A percentile compares a stretch with the other conserved stretches of the same genome.
phyloP scores from a whole-genome alignment of 2,888 invertebrate species.

The Chelonus formosanus region DNA sequence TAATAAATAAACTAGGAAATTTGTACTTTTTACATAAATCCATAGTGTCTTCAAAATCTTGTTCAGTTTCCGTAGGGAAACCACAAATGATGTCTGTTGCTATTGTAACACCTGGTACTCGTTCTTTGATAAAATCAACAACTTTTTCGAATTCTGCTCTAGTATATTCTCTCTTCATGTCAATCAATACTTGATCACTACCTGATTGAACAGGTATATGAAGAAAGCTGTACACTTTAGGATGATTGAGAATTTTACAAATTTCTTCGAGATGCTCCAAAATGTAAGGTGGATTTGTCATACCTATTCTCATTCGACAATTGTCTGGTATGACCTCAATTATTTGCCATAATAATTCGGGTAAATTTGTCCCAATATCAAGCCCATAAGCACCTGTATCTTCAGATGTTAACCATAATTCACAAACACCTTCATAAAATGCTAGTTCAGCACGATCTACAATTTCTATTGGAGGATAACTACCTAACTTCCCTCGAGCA shows the following conservation, averaged over 20 bases:
- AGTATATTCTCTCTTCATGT: conserved; percentile 97
- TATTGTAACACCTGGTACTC: conserved; percentile 90
- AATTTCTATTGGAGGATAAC: conserved; percentile 90
- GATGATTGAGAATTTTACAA: conserved; percentile 85
- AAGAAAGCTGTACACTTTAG: conserved; percentile 92
- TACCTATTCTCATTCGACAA: conserved; percentile 88
- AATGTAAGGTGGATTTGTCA: conserved; percentile 99
- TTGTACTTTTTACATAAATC: conserved; percentile 82
- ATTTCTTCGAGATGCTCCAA: conserved; percentile 92
- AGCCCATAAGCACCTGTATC: conserved; percentile 98
- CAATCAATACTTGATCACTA: conserved; percentile 91
- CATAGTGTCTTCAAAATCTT: conserved; percentile 90
- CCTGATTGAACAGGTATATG: conserved; percentile 98
- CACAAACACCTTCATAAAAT: conserved; percentile 90
- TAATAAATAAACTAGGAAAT: conserved; percentile 95
- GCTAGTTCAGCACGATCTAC: conserved; percentile 86
- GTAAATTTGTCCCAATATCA: conserved; percentile 89
- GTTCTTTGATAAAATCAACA: conserved; percentile 81
- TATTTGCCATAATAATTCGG: conserved; percentile 85
- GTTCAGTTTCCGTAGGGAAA: conserved; percentile 94
- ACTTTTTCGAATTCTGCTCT: conserved; percentile 89
- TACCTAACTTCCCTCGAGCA: conserved; percentile 95
- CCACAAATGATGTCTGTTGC: conserved; percentile 99
- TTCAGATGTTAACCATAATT: conserved; percentile 98
- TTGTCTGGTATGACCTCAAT: conserved; percentile 80